phyloP scores from a whole-genome alignment of 2,797 vertebrate species.

The Leuciscus waleckii region DNA sequence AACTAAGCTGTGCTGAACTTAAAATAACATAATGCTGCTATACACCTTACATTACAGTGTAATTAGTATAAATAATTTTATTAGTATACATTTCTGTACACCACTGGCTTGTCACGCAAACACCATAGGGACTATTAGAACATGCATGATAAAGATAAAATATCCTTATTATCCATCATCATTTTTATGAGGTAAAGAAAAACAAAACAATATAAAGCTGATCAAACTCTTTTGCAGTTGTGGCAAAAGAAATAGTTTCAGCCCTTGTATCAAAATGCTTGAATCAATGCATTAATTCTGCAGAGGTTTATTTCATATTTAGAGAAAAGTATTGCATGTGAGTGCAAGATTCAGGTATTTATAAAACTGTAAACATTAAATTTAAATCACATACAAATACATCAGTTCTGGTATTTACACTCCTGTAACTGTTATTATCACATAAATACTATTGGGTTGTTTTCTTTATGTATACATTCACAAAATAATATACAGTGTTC shows the following conservation, averaged over 20 bases:
- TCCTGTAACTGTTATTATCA: not conserved
- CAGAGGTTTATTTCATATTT: not conserved
- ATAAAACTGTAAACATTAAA: not conserved
- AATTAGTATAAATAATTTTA: not conserved
- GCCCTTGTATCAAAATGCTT: not conserved
- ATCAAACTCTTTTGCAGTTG: not conserved
- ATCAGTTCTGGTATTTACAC: not conserved
- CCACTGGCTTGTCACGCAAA: too few relatives aligned
- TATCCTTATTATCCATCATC: not conserved
- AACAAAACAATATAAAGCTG: not conserved
- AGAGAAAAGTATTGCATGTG: not conserved
- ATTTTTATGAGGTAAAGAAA: not conserved
- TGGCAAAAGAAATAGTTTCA: not conserved
- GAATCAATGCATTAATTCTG: not conserved
- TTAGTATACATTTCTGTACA: not conserved
- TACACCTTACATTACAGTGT: not conserved
- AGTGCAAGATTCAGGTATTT: not conserved
- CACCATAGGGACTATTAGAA: not conserved
- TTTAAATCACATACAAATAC: not conserved
- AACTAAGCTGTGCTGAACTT: too few relatives aligned
- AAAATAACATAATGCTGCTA: too few relatives aligned
- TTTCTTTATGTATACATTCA: not conserved
- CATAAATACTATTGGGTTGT: not conserved
- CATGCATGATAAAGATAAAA: not conserved
- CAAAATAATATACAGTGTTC: not conserved